Evolutionary conservation across 2,113 vertebrate species (phyloP).

Genomic region (Dasyprocta punctata): DNA sequence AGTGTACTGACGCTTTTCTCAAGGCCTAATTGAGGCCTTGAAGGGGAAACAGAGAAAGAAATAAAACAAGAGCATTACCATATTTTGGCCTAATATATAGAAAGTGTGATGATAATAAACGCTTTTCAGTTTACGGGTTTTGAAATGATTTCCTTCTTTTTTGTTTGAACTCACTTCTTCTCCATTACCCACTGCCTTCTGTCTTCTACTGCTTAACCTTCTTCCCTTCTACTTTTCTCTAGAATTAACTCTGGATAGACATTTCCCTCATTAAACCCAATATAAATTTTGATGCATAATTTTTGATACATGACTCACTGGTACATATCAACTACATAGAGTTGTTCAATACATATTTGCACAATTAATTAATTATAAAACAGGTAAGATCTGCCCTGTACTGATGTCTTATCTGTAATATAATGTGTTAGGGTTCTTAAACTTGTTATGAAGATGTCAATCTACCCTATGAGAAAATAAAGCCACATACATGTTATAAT

Average conservation of each 20-base stretch:
- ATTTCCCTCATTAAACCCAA: not conserved
- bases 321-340: not conserved
- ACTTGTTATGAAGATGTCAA: not conserved
- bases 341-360: not conserved
- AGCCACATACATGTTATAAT: not conserved
- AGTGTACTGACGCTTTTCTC: conserved; percentile 85
- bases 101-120: conserved; percentile 69
- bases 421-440: not conserved
- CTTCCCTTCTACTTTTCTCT: not conserved
- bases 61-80: conserved; percentile 69
- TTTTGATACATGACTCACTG: not conserved
- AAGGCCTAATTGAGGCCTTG: conserved; percentile 83
- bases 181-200: not conserved
- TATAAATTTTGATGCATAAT: not conserved
- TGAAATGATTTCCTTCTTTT: not conserved
- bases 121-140: conserved; percentile 5
- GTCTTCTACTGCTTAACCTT: not conserved
- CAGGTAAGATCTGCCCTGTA: not conserved
- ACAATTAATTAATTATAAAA: not conserved
- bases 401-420: not conserved
- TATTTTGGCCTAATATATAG: conserved; percentile 74
- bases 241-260: not conserved
- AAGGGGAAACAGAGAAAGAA: conserved; percentile 57
- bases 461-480: not conserved
- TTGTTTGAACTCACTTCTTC: not conserved